Percentiles rank a stretch among this genome's conserved stretches.
phyloP scores from a whole-genome alignment of 1,140 invertebrate species.

The Drosophila funebris region DNA sequence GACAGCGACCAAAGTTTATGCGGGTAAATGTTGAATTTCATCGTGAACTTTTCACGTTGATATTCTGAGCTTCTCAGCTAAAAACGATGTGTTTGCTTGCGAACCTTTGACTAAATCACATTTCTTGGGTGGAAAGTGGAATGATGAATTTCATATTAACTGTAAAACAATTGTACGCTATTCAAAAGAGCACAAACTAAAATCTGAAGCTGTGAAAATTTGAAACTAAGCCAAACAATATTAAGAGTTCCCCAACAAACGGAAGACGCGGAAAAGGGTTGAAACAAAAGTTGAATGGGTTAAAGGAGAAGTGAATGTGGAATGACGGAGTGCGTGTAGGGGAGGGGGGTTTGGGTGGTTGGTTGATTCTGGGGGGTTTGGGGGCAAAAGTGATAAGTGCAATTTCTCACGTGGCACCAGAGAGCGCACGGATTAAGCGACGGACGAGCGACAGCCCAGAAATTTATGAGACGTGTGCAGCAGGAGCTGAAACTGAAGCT shows the following conservation, averaged over 20 bases:
- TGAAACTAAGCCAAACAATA: constrained; percentile 7
- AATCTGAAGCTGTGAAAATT: constrained; percentile 14
- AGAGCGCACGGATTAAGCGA: constrained; percentile 65
- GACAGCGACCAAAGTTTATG: too few species aligned
- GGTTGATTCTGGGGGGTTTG: too few species aligned
- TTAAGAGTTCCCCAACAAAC: background rate
- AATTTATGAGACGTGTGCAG: constrained; percentile 75
- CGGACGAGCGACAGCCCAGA: constrained; percentile 64
- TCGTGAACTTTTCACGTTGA: too few species aligned
- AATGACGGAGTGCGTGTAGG: too few species aligned
- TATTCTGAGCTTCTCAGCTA: too few species aligned
- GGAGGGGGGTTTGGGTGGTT: background rate
- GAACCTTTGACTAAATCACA: too few species aligned
- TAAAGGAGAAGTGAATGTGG: background rate
- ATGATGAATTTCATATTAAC: background rate
- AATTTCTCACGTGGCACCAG: constrained; percentile 69
- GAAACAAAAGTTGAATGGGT: background rate
- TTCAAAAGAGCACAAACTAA: background rate
- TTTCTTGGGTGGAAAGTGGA: background rate
- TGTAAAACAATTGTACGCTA: background rate
- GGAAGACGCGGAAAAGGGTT: background rate
- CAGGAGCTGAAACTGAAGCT: constrained; percentile 11
- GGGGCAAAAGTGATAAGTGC: constrained; percentile 57
- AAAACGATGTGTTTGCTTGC: too few species aligned
- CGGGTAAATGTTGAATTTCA: too few species aligned